Evolutionary conservation across 2,113 vertebrate genomes (phyloP), one percentile per base, ranked within the genome.

Genomic region (Gorsachius goisagi): DNA sequence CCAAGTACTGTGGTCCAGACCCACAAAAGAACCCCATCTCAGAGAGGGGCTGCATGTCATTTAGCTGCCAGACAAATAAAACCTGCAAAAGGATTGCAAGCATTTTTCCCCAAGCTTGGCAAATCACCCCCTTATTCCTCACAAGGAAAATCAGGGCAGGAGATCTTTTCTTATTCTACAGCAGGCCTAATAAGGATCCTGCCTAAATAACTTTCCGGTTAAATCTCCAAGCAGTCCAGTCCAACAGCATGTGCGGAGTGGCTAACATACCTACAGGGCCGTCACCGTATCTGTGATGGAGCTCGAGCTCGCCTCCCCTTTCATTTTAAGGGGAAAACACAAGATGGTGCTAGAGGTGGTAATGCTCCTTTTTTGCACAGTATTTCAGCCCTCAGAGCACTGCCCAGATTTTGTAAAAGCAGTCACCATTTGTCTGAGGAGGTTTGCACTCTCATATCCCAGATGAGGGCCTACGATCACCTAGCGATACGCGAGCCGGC

Each of bases 331-430:
- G 20, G 20, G 62, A 68, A 91, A 95, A 90, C 85, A 73, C 87
- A 85, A 89, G 89, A 89, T 93, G 85, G 91, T 91, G 90, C 88
- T 94, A 89, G 84, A 93, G 74, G 45, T 69, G 81, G n/a, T 27
- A 60, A 63, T 39, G 30, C 45, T 89, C 33, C 15, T 82, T 89
- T 82, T 89, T 64, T 44, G 47, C 41, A 13, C 21, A 39, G 15
- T 6, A 45, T 78, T 85, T 76, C 41, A 53, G 41, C 21, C 74
- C 45, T 18, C 18, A 88, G 28, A 76, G 15, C 26, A 20, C 33
- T 9, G 16, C 12, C 56, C 55, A 62, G 18, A 13, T 77, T 78
- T 86, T 47, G 8, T 55, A 49, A 11, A 62, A 88, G 11, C 50
- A 55, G 9, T 15, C 33, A n/a, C 19, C 10, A 19, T 35, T 66